Evolutionary conservation across 2,797 vertebrate genomes (phyloP).

Genomic region (Argya squamiceps): DNA sequence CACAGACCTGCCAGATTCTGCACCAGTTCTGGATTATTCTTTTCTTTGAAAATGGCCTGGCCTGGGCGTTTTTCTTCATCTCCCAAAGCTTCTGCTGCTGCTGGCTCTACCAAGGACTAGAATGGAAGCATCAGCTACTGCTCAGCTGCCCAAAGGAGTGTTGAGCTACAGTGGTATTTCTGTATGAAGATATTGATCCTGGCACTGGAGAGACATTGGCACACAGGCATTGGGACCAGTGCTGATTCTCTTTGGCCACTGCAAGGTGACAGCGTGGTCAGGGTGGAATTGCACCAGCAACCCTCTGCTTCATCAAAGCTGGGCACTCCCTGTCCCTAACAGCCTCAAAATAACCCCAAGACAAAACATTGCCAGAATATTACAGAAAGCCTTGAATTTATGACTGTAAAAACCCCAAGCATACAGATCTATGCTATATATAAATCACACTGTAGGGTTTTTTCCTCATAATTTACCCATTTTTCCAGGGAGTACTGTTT

Average conservation of each 20-base stretch:
- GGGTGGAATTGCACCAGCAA: background rate
- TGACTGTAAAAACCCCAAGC: background rate
- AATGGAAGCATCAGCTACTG: background rate
- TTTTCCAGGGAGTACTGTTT: background rate
- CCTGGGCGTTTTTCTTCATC: background rate
- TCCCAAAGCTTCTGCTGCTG: background rate
- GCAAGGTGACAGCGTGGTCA: accelerated
- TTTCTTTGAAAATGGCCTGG: background rate
- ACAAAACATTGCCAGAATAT: background rate
- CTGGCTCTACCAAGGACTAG: background rate
- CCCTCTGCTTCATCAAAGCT: background rate
- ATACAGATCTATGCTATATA: background rate
- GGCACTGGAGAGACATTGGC: background rate
- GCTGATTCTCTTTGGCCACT: background rate
- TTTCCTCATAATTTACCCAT: background rate
- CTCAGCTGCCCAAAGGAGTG: background rate
- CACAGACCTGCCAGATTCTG: background rate
- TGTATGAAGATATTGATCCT: background rate
- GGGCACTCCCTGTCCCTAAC: background rate
- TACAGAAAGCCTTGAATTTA: background rate
- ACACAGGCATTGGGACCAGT: accelerated
- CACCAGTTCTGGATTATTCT: accelerated
- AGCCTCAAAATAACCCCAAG: background rate
- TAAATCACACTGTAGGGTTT: background rate
- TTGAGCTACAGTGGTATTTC: background rate